Conservation (phyloP, 2,113 vertebrate species). For the Anarhynchus alexandrinus region DNA sequence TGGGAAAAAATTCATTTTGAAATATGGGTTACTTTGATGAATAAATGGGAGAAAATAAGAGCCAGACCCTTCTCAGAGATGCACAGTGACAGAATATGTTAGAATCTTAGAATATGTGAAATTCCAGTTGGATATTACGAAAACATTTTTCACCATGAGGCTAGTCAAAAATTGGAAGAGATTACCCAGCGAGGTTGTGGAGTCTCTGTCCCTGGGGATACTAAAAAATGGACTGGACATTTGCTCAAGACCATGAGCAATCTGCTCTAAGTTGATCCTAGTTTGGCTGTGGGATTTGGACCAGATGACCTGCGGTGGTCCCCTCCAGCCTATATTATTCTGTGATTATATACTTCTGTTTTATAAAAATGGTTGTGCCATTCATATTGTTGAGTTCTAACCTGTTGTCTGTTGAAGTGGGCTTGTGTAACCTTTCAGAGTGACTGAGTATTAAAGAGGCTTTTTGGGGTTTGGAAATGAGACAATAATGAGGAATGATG, state of each 20-base stretch:
- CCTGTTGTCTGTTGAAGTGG: neutral
- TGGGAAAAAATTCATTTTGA: neutral
- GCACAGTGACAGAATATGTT: neutral
- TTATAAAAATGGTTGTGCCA: neutral
- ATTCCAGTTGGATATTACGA: neutral
- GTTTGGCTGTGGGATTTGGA: neutral
- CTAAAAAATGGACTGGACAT: neutral
- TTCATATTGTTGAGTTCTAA: neutral
- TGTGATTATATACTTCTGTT: neutral
- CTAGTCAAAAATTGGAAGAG: neutral
- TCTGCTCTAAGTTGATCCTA: neutral
- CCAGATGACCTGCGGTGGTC: neutral
- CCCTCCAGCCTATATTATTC: neutral
- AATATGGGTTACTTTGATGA: neutral
- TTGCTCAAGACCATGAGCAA: neutral
- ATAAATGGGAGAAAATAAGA: neutral
- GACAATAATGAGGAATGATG: neutral
- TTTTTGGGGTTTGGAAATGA: neutral
- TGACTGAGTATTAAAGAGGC: neutral
- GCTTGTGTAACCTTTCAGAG: neutral
- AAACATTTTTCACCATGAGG: neutral
- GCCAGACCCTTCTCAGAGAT: neutral
- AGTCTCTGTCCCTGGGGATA: neutral
- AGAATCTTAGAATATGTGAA: neutral
- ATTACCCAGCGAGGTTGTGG: neutral